Percentiles rank a stretch among this genome's conserved stretches.
Evolutionary conservation across 2,113 vertebrate genomes (phyloP).

Genomic region (Hypomesus transpacificus): DNA sequence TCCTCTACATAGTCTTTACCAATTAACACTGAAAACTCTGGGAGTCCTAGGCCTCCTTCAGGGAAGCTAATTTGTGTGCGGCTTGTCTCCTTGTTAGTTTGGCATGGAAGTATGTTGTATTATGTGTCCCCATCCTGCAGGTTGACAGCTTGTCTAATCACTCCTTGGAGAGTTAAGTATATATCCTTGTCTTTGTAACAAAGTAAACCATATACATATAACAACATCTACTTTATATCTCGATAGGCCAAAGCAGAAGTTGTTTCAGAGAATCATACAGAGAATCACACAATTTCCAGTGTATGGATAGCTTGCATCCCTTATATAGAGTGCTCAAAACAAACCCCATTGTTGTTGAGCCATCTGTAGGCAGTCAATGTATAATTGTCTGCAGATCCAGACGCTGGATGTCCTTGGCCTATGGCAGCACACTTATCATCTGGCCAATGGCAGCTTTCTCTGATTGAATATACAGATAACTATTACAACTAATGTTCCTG

Average conservation of each 20-base stretch:
- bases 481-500: neutral
- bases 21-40: neutral
- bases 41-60: neutral
- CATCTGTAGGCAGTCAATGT: conserved; percentile 29
- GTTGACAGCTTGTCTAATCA: no score
- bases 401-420: neutral
- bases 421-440: neutral
- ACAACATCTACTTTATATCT: no score
- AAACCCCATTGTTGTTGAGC: conserved; percentile 6
- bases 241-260: no score
- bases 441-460: conserved; percentile 17
- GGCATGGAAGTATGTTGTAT: no score
- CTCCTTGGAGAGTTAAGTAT: no score
- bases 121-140: no score
- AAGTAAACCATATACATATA: no score
- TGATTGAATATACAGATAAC: conserved; percentile 16
- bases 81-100: neutral
- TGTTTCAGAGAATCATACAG: no score
- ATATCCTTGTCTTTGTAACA: no score
- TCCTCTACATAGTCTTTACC: conserved; percentile 15
- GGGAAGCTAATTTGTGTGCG: neutral
- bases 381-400: conserved; percentile 3
- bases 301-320: no score
- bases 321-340: conserved; percentile 6
- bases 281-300: no score